Percentiles rank a stretch among this genome's conserved stretches.
Conservation (phyloP, 2,888 invertebrate species). For the Cosmia pyralina region DNA sequence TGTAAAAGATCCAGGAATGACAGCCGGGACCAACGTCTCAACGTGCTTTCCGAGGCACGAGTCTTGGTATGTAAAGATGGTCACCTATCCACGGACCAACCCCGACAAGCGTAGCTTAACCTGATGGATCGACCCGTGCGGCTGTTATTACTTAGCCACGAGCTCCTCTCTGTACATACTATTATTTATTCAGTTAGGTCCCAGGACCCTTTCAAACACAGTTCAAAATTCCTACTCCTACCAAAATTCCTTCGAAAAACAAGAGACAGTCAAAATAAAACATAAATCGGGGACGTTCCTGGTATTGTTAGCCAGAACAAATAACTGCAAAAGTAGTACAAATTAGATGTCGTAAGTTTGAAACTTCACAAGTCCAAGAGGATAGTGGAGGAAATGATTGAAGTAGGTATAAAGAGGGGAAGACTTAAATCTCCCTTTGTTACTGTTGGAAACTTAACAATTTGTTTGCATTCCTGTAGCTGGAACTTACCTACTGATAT, state of each 20-base stretch:
- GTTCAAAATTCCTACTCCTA: background rate
- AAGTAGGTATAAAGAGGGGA: conserved; percentile 37
- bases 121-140: too few relatives aligned
- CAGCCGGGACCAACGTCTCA: too few relatives aligned
- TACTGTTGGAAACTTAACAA: conserved; percentile 39
- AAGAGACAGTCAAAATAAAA: conserved; percentile 31
- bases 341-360: conserved; percentile 54
- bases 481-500: background rate
- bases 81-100: too few relatives aligned
- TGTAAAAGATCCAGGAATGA: too few relatives aligned
- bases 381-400: conserved; percentile 54
- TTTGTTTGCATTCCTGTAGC: conserved; percentile 25
- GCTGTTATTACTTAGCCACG: too few relatives aligned
- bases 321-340: conserved; percentile 52
- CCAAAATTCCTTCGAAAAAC: conserved; percentile 2
- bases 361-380: conserved; percentile 47
- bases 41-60: too few relatives aligned
- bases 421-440: conserved; percentile 29
- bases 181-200: conserved; percentile 26
- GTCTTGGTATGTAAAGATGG: too few relatives aligned
- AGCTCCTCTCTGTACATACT: background rate
- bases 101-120: too few relatives aligned
- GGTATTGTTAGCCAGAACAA: conserved; percentile 42
- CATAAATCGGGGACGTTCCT: conserved; percentile 19
- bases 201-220: conserved; percentile 7